Conservation (phyloP, 2,113 vertebrate genomes). For the Macquaria australasica region DNA sequence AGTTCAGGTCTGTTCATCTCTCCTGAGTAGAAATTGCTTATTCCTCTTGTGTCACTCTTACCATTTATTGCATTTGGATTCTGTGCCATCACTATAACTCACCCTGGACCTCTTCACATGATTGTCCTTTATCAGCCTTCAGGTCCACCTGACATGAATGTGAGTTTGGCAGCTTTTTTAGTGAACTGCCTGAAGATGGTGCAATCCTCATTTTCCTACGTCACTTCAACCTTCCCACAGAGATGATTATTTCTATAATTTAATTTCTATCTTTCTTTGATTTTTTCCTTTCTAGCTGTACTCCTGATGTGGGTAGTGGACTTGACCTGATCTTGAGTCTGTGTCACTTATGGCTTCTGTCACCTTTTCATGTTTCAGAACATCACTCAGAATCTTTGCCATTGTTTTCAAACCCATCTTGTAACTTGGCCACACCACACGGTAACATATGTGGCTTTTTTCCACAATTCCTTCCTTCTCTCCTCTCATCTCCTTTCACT, state of each 20-base stretch:
- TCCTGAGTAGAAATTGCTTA: constrained; percentile 36
- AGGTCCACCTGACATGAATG: constrained; percentile 41
- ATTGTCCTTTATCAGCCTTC: constrained; percentile 50
- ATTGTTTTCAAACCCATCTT: background rate
- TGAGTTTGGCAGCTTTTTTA: constrained; percentile 38
- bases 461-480: background rate
- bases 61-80: constrained; percentile 47
- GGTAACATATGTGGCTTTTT: background rate
- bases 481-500: background rate
- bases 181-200: constrained; percentile 36
- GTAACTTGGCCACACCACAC: background rate
- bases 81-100: constrained; percentile 30
- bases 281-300: constrained; percentile 20
- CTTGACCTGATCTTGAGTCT: constrained; percentile 2
- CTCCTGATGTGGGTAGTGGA: background rate
- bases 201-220: constrained; percentile 32
- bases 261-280: constrained; percentile 43
- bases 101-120: constrained; percentile 46
- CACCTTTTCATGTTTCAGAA: constrained; percentile 28
- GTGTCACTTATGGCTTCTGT: background rate
- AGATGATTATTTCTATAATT: constrained; percentile 27
- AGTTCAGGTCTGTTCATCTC: constrained; percentile 31
- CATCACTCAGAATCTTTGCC: background rate
- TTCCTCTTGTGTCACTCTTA: constrained; percentile 45
- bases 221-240: constrained; percentile 23